Evolutionary conservation across 2,888 invertebrate species (phyloP), one percentile per base, ranked within the genome.

Genomic region (Monoplex corrugatus): DNA sequence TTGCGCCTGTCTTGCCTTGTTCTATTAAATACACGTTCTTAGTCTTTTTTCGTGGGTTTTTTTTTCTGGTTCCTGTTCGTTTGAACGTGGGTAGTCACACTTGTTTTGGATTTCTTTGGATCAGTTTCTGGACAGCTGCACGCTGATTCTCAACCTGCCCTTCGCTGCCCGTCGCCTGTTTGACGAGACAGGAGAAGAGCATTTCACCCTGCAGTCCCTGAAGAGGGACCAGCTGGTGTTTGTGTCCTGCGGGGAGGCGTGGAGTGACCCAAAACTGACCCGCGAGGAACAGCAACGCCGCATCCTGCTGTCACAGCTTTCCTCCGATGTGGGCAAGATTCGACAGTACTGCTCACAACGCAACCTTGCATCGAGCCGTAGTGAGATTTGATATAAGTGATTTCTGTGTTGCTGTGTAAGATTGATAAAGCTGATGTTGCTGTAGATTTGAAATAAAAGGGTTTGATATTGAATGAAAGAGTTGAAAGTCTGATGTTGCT

Each of bases 71-170:
- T n/a, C n/a, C n/a, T n/a, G n/a, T n/a, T n/a, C n/a, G n/a, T n/a
- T n/a, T n/a, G n/a, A n/a, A n/a, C n/a, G n/a, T n/a, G n/a, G n/a
- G n/a, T n/a, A n/a, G n/a, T n/a, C n/a, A n/a, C n/a, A n/a, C n/a
- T n/a, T n/a, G n/a, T n/a, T n/a, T n/a, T n/a, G 19, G 28, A 19
- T 50, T 50, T 38, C 86, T 86, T 72, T 40, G n/a, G 28, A 45
- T 32, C 92, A 96, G 95, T 96, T 96, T 91, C 91, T 96, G 57
- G 96, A 96, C 89, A 92, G 94, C 57, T 95, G 95, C 91, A 96
- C 96, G 0, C 86, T 89, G 8, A 89, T 95, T 72, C 92, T 96
- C 28, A 92, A 94, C 88, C 92, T 96, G 45, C 95, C 96, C 13
- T 95, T 95, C 92, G 96, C 96, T 89, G 96, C 95, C 1, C 91